A percentile compares a stretch with the other conserved stretches of the same genome.
Conservation (phyloP, 2,888 invertebrate species). For the Globia sparganii region DNA sequence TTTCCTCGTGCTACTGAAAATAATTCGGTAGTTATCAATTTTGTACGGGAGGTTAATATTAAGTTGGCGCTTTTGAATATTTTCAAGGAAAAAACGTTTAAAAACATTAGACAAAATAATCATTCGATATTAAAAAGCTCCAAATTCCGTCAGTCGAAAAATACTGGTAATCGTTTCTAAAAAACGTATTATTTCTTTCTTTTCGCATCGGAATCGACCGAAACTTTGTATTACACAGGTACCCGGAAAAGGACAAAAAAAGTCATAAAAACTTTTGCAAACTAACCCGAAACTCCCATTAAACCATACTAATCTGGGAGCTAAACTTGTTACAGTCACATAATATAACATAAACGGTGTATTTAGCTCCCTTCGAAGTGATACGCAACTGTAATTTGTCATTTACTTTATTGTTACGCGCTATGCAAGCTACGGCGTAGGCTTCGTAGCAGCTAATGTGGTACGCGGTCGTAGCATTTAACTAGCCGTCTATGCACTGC, state of each 20-base stretch:
- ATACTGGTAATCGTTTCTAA: background rate
- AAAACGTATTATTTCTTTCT: background rate
- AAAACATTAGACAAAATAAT: background rate
- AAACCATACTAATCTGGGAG: conserved; percentile 54
- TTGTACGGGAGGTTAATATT: conserved; percentile 33
- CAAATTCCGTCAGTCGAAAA: background rate
- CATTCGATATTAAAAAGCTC: background rate
- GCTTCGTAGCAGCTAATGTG: conserved; percentile 25
- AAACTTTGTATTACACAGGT: conserved; percentile 35
- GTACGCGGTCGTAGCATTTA: conserved; percentile 8
- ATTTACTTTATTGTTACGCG: conserved; percentile 19
- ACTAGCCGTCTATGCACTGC: background rate
- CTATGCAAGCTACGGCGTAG: conserved; percentile 37
- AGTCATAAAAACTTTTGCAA: conserved; percentile 57
- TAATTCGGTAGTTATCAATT: conserved; percentile 51
- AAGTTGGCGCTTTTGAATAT: conserved; percentile 16
- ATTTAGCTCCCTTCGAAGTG: conserved; percentile 2
- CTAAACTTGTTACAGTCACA: conserved; percentile 53
- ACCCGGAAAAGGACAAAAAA: conserved; percentile 54
- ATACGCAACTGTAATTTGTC: conserved; percentile 8
- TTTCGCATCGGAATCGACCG: conserved; percentile 1
- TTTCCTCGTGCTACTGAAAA: conserved; percentile 40
- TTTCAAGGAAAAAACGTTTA: conserved; percentile 7
- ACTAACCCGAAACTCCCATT: conserved; percentile 57
- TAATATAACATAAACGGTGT: conserved; percentile 37